Evolutionary conservation across 2,113 vertebrate species (phyloP).

Genomic region (Rallus limicola): DNA sequence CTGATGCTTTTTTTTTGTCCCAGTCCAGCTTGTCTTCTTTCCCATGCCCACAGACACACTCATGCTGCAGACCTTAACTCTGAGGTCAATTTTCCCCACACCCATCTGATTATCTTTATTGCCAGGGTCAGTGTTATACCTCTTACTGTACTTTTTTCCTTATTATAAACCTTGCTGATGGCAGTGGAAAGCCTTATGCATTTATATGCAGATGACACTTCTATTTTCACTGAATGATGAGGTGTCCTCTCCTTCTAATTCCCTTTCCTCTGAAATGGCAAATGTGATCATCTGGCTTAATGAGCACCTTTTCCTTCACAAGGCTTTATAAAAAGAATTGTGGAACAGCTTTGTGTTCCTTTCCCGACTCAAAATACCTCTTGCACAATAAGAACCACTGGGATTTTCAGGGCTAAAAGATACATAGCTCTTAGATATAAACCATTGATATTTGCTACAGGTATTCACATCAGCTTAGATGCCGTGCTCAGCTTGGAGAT

Average conservation of each 20-base stretch:
- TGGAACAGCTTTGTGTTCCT: neutral
- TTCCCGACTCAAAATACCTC: neutral
- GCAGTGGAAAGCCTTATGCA: neutral
- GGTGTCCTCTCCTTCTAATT: conserved; percentile 17
- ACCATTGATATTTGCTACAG: neutral
- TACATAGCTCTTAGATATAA: neutral
- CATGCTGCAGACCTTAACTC: neutral
- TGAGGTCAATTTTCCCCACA: neutral
- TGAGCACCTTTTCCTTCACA: neutral
- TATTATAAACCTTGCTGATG: neutral
- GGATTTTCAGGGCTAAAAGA: neutral
- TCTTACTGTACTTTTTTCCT: neutral
- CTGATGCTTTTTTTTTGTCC: neutral
- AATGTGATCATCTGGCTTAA: conserved; percentile 27
- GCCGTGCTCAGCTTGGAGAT: neutral
- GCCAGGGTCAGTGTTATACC: neutral
- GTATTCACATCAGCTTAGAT: neutral
- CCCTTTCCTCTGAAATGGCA: conserved; percentile 14
- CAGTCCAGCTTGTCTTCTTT: neutral
- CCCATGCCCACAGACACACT: neutral
- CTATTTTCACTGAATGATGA: conserved; percentile 47
- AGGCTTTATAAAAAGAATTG: neutral
- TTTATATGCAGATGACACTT: conserved; percentile 42
- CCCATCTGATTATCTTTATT: neutral
- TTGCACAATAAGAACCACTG: neutral